Percentiles rank a stretch among this genome's conserved stretches.
Conservation (phyloP, 2,797 vertebrate species). For the Sebastes matsubarae region DNA sequence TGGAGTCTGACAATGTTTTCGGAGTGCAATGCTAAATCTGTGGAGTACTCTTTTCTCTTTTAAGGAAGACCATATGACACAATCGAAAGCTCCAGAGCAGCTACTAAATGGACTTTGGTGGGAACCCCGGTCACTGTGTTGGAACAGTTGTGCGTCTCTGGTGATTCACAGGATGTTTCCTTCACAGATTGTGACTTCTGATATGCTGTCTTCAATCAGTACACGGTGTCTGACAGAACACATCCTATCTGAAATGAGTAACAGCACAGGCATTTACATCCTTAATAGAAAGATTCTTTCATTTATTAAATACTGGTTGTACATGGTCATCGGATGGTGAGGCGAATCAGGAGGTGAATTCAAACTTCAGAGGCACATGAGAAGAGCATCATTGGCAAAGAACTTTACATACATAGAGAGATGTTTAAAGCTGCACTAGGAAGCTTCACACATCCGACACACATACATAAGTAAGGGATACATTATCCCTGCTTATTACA, state of each 20-base stretch:
- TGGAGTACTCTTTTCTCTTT: not conserved
- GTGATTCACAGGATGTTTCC: conserved; percentile 16
- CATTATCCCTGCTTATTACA: too few relatives aligned
- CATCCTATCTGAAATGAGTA: conserved; percentile 14
- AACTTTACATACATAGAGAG: not conserved
- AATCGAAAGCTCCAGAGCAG: not conserved
- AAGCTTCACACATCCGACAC: not conserved
- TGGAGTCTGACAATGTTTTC: not conserved
- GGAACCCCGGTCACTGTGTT: not conserved
- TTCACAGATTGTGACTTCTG: conserved; percentile 10
- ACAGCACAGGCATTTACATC: not conserved
- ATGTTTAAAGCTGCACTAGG: not conserved
- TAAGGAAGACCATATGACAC: not conserved
- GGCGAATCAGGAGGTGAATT: not conserved
- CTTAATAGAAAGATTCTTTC: not conserved
- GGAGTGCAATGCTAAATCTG: not conserved
- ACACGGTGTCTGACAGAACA: not conserved
- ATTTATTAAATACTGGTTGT: conserved; percentile 8
- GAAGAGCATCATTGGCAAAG: not conserved
- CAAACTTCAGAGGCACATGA: not conserved
- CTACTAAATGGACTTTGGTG: not conserved
- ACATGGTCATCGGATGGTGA: not conserved
- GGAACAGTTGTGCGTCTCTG: not conserved
- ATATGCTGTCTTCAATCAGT: conserved; percentile 11
- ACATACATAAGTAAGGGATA: too few relatives aligned